These are phyloP conservation scores for Anolis apletophallus DNA, from an alignment of 2,797 vertebrate species.

Conservation along the genomic window DNA sequence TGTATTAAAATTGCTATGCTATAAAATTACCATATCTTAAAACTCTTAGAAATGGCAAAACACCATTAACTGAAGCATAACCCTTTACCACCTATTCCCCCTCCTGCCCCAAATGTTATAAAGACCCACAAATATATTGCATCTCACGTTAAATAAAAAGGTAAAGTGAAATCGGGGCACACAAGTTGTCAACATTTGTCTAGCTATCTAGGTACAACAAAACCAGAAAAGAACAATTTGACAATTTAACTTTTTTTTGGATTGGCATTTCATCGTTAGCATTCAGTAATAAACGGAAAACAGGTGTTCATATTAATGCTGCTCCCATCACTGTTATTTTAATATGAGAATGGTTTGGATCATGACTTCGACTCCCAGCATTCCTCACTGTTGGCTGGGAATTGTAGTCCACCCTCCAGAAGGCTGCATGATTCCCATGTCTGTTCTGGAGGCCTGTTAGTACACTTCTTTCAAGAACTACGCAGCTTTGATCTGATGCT, in stretches of 20 bases:
- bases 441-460: background rate
- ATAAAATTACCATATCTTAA: background rate
- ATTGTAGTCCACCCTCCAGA: too few relatives aligned
- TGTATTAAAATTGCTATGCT: background rate
- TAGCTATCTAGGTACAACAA: too few relatives aligned
- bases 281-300: background rate
- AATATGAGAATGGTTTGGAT: background rate
- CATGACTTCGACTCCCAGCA: background rate
- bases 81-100: too few relatives aligned
- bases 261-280: background rate
- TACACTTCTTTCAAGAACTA: background rate
- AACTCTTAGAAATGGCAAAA: background rate
- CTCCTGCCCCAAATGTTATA: background rate
- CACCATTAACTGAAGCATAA: background rate
- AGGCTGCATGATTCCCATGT: too few relatives aligned
- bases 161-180: background rate
- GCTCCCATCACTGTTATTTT: background rate
- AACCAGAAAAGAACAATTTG: background rate
- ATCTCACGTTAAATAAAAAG: background rate
- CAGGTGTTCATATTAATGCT: background rate
- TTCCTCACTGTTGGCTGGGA: too few relatives aligned
- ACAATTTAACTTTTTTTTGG: background rate
- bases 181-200: background rate
- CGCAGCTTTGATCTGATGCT: background rate
- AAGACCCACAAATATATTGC: background rate